Evolutionary conservation across 2,113 vertebrate genomes (phyloP), one percentile per base, ranked within the genome.

Genomic region (Gnathonemus echidnorhynchus): DNA sequence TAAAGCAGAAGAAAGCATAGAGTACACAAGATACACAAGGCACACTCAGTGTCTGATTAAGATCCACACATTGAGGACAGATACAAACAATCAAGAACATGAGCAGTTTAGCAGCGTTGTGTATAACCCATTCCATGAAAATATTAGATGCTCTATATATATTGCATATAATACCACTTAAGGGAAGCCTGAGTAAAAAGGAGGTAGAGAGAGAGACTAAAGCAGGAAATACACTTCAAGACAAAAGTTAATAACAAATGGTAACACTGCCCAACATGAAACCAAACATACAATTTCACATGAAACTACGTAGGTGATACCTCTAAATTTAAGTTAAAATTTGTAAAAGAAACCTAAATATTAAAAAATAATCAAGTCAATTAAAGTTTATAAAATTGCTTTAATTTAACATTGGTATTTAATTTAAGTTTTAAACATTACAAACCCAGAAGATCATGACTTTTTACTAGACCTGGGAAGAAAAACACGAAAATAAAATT

Each of bases 141-240:
- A 70, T 27, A 70, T 70, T 13, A 27, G n/a, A 70, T 70, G 62
- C 27, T 27, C 10, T 80, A 35, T 35, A 77, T 31, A 42, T 42
- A 80, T 19, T 39, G 35, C 35, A 80, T 17, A 80, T 80, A 42
- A 80, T 42, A 27, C 35, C 31, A 62, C 52, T 70, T 45, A 58
- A 45, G 87, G 53, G 10, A 86, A 86, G 48, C 88, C 88, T 80
- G 48, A 89, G 88, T 31, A 10, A 39, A 45, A 88, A 31, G 46
- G 62, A 89, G 46, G 88, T 77, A 50, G 66, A 89, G 7, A 80
- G 5, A 80, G 4, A 80, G 9, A 80, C 74, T 39, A 48, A 48
- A 31, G 39, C 42, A 15, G 39, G 9, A 45, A 27, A 74, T 2
- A 86, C 15, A 86, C 15, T 13, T 27, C 6, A 86, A 86, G 84